Conservation (phyloP, 2,797 vertebrate species). For the Manis crassicaudata region DNA sequence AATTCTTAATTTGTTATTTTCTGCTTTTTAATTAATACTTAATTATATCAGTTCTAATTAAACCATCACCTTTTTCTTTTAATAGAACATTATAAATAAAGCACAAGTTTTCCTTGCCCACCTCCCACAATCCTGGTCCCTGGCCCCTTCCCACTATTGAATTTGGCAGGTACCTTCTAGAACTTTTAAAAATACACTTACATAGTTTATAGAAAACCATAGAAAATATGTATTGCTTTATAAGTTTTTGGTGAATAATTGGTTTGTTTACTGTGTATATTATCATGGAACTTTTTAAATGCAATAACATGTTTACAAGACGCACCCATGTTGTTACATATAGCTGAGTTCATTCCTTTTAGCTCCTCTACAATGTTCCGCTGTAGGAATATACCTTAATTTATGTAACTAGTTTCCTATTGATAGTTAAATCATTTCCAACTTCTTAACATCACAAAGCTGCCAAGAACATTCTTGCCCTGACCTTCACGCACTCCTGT, state of each 20-base stretch:
- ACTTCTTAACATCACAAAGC: not conserved
- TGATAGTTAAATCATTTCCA: not conserved
- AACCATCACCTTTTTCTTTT: not conserved
- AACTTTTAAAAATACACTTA: not conserved
- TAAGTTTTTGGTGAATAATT: not conserved
- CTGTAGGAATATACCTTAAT: not conserved
- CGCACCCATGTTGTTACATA: not conserved
- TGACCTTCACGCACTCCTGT: not conserved
- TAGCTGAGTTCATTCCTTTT: not conserved
- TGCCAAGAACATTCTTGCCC: not conserved
- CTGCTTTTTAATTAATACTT: slow-evolving; percentile 8
- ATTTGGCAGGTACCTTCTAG: not conserved
- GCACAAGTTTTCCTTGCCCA: not conserved
- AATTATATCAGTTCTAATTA: not conserved
- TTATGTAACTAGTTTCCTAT: not conserved
- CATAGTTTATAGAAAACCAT: not conserved
- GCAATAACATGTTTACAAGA: not conserved
- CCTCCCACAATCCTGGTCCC: not conserved
- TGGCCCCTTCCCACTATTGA: not conserved
- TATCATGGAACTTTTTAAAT: not conserved
- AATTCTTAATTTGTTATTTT: not conserved
- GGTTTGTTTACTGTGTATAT: not conserved
- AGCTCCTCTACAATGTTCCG: not conserved
- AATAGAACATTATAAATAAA: not conserved
- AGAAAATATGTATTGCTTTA: not conserved